These are phyloP conservation scores for Coracias cyanogaster DNA, from an alignment of 2,797 vertebrate species.

Conservation along the genomic window DNA sequence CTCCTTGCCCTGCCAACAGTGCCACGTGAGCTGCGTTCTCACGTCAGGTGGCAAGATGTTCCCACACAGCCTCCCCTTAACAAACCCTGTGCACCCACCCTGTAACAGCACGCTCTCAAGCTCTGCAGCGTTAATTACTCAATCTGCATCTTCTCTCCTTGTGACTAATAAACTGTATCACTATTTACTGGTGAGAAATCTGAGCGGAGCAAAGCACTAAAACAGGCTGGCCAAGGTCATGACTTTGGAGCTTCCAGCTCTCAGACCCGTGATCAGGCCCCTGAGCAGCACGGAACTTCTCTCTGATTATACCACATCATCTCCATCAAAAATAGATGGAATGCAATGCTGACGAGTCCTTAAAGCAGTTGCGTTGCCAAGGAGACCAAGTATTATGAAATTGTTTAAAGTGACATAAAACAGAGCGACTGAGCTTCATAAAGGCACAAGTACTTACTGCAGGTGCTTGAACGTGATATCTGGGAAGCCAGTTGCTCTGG, in stretches of 20 bases:
- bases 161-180: background rate
- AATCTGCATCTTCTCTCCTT: background rate
- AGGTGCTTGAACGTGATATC: constrained; percentile 94
- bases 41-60: background rate
- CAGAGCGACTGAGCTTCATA: background rate
- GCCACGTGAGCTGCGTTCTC: rapidly evolving
- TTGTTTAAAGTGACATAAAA: constrained; percentile 23
- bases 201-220: background rate
- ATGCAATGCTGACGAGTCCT: background rate
- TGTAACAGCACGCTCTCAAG: background rate
- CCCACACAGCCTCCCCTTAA: background rate
- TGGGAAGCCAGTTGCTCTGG: constrained; percentile 91
- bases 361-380: constrained; percentile 22
- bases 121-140: background rate
- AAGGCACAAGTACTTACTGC: constrained; percentile 82
- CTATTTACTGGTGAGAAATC: background rate
- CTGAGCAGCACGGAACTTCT: background rate
- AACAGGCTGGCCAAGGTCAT: background rate
- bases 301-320: background rate
- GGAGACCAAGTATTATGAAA: constrained; percentile 40
- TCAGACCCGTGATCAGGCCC: background rate
- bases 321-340: constrained; percentile 26
- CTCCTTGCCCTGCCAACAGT: background rate
- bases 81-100: background rate
- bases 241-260: constrained; percentile 19